Percentiles rank a stretch among this genome's conserved stretches.
Evolutionary conservation across 2,888 invertebrate species (phyloP).

Genomic region (Cataglyphis cursor): DNA sequence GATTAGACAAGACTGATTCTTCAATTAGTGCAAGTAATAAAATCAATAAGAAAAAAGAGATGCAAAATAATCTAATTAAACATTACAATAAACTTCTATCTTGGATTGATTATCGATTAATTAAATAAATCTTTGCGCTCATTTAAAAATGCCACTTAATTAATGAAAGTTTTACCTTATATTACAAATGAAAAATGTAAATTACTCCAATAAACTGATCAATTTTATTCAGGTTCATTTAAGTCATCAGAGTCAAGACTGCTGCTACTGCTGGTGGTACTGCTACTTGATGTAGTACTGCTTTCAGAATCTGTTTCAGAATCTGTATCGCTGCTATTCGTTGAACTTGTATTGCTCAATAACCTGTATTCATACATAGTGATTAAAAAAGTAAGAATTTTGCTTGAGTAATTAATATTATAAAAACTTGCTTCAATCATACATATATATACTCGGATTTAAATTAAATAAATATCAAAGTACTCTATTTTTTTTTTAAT

Average conservation of each 20-base stretch:
- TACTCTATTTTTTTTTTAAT: not conserved
- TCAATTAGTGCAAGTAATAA: not conserved
- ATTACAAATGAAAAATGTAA: not conserved
- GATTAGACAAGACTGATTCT: not conserved
- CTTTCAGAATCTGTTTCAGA: conserved; percentile 69
- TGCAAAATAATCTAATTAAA: conserved; percentile 77
- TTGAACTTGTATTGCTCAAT: conserved; percentile 70
- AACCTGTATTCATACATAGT: conserved; percentile 53
- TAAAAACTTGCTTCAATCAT: conserved; percentile 7
- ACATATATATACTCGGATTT: not conserved
- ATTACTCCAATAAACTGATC: not conserved
- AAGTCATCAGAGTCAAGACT: conserved; percentile 82
- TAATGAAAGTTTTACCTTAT: not conserved
- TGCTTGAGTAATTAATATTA: conserved; percentile 5
- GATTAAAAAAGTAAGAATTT: not conserved
- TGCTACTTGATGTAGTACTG: conserved; percentile 64
- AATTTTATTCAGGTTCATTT: conserved; percentile 65
- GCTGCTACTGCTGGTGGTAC: conserved; percentile 67
- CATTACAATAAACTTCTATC: conserved; percentile 83
- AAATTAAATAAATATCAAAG: not conserved
- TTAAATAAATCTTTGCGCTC: conserved; percentile 62
- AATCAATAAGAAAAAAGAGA: conserved; percentile 71
- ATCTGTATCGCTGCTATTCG: conserved; percentile 74
- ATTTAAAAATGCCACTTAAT: conserved; percentile 39
- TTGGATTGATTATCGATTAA: conserved; percentile 82